These are phyloP conservation scores for Myotis brandtii DNA, from an alignment of 2,113 vertebrate genomes.

Conservation along the genomic window DNA sequence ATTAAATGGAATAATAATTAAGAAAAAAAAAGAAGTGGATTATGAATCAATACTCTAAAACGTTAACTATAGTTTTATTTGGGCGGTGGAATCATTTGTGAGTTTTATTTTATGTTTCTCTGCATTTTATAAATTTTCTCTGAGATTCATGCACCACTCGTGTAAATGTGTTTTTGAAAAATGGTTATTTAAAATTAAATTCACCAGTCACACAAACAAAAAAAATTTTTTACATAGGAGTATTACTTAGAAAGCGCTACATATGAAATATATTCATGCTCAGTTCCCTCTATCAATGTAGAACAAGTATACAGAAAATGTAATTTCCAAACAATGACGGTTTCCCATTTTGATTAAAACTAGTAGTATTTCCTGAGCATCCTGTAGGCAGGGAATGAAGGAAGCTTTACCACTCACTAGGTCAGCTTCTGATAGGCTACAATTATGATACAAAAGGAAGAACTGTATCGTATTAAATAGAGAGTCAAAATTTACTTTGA, in stretches of 20 bases:
- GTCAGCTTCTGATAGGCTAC: not conserved
- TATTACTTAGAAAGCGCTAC: not conserved
- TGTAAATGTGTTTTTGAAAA: not conserved
- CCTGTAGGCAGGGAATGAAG: not conserved
- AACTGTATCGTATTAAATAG: not conserved
- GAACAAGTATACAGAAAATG: not conserved
- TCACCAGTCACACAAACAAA: not conserved
- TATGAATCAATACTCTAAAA: constrained; percentile 27
- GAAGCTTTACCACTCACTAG: not conserved
- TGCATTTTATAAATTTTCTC: not conserved
- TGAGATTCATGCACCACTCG: not conserved
- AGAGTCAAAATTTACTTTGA: not conserved
- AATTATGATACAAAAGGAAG: not conserved
- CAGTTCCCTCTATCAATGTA: not conserved
- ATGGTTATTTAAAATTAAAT: constrained; percentile 2
- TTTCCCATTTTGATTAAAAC: not conserved
- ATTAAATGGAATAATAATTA: not conserved
- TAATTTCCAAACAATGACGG: not conserved
- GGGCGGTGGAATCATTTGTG: not conserved
- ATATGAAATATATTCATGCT: not conserved
- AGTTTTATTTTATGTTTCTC: not conserved
- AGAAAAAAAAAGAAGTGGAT: not conserved
- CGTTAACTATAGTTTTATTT: not conserved
- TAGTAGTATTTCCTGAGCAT: not conserved
- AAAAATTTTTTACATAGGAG: not conserved